phyloP scores from a whole-genome alignment of 1,140 invertebrate genomes.

The Chymomyza costata region DNA sequence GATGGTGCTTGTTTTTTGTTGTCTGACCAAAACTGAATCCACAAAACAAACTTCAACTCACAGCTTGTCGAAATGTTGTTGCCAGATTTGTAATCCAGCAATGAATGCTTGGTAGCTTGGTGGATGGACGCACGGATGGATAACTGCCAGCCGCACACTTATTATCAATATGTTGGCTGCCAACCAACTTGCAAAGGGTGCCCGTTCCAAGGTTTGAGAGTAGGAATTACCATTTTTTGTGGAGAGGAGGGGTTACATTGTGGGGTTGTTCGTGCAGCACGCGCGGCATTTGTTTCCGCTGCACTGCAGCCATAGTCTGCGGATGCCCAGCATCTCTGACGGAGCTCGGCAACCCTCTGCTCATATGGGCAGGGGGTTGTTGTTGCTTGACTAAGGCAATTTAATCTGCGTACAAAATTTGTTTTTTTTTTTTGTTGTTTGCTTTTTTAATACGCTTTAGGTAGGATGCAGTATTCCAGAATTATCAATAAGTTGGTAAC shows the following conservation, averaged over 20 bases:
- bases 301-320: conserved; percentile 16
- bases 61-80: not conserved
- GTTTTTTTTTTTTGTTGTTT: too few species aligned
- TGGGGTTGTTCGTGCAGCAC: conserved; percentile 6
- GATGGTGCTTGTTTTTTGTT: too few species aligned
- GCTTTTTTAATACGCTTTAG: too few species aligned
- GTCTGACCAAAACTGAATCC: conserved; percentile 4
- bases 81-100: conserved; percentile 20
- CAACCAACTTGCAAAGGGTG: not conserved
- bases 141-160: conserved; percentile 13
- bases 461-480: too few species aligned
- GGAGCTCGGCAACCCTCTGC: too few species aligned
- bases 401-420: too few species aligned
- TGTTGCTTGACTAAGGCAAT: conserved; percentile 15
- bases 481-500: too few species aligned
- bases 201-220: not conserved
- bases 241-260: not conserved
- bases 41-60: not conserved
- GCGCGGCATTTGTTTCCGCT: conserved; percentile 12
- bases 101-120: too few species aligned
- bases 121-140: too few species aligned
- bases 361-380: not conserved
- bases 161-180: conserved; percentile 25
- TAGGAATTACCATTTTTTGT: not conserved
- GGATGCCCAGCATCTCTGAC: too few species aligned